Evolutionary conservation across 2,113 vertebrate genomes (phyloP).

Genomic region (Prinia subflava): DNA sequence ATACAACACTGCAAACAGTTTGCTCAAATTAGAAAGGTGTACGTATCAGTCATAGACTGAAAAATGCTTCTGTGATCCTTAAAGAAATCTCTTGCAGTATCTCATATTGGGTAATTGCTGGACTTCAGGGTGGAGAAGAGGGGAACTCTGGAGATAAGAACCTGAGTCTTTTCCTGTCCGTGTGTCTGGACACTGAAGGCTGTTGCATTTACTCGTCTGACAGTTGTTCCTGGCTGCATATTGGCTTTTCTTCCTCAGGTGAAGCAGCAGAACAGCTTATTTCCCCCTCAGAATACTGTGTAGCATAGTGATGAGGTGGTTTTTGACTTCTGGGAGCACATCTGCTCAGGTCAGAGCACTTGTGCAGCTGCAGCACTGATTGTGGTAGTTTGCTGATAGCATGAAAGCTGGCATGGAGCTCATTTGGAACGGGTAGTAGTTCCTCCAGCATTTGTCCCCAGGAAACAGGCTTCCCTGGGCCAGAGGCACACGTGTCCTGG

Average conservation of each 20-base stretch:
- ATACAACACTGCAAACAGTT: background rate
- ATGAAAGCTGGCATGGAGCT: background rate
- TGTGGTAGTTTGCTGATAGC: background rate
- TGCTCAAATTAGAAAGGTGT: background rate
- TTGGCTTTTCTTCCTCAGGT: background rate
- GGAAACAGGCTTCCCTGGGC: background rate
- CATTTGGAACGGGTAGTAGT: background rate
- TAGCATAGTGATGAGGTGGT: background rate
- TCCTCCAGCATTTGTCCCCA: background rate
- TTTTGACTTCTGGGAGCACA: background rate
- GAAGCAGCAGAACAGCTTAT: background rate
- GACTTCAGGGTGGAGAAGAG: background rate
- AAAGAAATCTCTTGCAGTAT: background rate
- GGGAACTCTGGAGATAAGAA: background rate
- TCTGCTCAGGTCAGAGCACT: background rate
- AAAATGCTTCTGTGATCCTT: background rate
- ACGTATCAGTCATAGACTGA: background rate
- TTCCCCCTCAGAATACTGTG: background rate
- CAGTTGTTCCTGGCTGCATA: background rate
- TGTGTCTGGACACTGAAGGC: background rate
- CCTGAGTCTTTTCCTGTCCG: background rate
- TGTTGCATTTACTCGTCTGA: background rate
- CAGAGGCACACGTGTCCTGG: background rate
- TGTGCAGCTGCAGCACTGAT: background rate
- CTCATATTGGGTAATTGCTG: background rate